Evolutionary conservation across 1,140 invertebrate genomes (phyloP).

Genomic region (Dendroctonus ponderosae): DNA sequence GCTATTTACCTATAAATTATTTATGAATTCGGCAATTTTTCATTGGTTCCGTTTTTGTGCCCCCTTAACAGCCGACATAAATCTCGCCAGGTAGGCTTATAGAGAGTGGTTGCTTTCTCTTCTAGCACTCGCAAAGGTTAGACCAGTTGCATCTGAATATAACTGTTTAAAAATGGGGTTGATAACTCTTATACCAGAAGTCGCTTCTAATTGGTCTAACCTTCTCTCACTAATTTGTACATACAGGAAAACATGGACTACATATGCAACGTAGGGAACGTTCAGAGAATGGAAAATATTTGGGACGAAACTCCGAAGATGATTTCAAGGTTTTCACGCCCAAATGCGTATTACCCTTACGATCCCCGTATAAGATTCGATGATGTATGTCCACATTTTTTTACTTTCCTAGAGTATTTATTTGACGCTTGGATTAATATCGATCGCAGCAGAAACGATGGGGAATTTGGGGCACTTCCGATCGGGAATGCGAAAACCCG

Average conservation of each 20-base stretch:
- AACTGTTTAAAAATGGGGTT: background rate
- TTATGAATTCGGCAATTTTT: constrained; percentile 23
- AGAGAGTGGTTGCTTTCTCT: constrained; percentile 10
- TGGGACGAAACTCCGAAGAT: constrained; percentile 9
- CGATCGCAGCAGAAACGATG: background rate
- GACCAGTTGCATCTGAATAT: background rate
- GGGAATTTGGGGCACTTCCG: too few relatives aligned
- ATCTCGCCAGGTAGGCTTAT: constrained; percentile 10
- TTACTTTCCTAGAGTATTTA: constrained; percentile 8
- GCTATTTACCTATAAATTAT: constrained; percentile 29
- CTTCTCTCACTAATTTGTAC: constrained; percentile 12
- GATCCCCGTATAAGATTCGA: constrained; percentile 5
- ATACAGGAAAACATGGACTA: constrained; percentile 43
- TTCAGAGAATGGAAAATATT: constrained; percentile 35
- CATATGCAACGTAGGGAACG: constrained; percentile 44
- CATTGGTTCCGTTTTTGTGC: constrained; percentile 16
- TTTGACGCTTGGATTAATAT: constrained; percentile 12
- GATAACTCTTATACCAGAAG: background rate
- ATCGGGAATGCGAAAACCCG: too few relatives aligned
- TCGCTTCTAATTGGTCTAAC: constrained; percentile 8
- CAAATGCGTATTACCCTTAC: constrained; percentile 20
- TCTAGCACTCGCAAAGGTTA: constrained; percentile 19
- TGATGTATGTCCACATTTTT: constrained; percentile 19
- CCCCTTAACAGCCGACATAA: constrained; percentile 18
- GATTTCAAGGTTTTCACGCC: constrained; percentile 1